Evolutionary conservation across 2,888 invertebrate genomes (phyloP).

Genomic region (Cetonia aurata): DNA sequence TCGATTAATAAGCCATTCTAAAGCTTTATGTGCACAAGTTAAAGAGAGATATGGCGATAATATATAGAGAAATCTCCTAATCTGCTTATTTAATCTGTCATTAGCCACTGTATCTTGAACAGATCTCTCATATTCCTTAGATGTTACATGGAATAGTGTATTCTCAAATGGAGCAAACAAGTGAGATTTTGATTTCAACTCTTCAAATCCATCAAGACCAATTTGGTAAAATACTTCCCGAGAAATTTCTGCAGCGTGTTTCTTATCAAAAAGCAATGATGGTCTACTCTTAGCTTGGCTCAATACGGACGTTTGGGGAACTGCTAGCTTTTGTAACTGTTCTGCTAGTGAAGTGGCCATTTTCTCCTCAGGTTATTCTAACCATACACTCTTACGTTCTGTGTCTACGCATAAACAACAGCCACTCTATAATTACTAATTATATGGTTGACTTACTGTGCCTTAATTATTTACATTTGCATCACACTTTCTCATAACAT

Average conservation of each 20-base stretch:
- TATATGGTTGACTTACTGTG: no score
- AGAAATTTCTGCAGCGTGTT: constrained; percentile 89
- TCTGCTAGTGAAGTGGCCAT: constrained; percentile 82
- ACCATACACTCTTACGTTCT: no score
- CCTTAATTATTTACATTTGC: no score
- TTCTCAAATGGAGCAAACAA: constrained; percentile 80
- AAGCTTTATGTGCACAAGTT: constrained; percentile 86
- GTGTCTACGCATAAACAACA: no score
- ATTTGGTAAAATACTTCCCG: constrained; percentile 88
- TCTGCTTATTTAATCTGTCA: constrained; percentile 77
- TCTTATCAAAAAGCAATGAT: constrained; percentile 90
- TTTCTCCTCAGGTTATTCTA: constrained; percentile 23
- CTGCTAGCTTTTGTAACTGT: constrained; percentile 80
- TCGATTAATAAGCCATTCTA: constrained; percentile 95
- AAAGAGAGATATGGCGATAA: constrained; percentile 91
- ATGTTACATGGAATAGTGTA: constrained; percentile 82
- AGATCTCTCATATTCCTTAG: constrained; percentile 84
- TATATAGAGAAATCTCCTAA: constrained; percentile 83
- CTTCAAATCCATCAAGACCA: constrained; percentile 87
- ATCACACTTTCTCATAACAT: no score
- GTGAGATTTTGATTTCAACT: constrained; percentile 80
- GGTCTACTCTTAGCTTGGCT: constrained; percentile 77
- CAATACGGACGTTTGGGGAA: constrained; percentile 80
- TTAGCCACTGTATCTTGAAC: constrained; percentile 83
- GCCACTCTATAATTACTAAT: no score